A percentile compares a stretch with the other conserved stretches of the same genome.
phyloP scores from a whole-genome alignment of 2,797 vertebrate genomes.

The Fistularia commersonii region DNA sequence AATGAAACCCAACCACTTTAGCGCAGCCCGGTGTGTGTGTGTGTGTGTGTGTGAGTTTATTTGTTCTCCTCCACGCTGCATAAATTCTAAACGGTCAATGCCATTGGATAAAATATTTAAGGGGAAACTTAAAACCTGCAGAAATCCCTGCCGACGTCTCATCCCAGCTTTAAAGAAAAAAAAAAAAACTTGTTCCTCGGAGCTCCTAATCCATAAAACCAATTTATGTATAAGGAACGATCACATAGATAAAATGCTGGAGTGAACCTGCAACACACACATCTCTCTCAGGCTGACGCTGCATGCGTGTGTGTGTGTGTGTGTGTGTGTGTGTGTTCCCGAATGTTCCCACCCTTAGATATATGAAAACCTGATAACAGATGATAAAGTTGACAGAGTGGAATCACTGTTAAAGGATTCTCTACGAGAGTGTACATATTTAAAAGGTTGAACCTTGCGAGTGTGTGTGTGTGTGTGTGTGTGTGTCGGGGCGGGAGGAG shows the following conservation, averaged over 20 bases:
- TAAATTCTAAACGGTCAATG: slow-evolving; percentile 19
- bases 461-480: slow-evolving; percentile 2
- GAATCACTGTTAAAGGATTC: slow-evolving; percentile 25
- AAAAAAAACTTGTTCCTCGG: slow-evolving; percentile 3
- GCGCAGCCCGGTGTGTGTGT: not conserved
- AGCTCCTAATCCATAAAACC: slow-evolving; percentile 11
- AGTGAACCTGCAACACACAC: no score
- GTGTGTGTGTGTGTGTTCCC: no score
- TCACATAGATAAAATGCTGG: not conserved
- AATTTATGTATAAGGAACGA: slow-evolving; percentile 10
- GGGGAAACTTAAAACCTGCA: slow-evolving; percentile 8
- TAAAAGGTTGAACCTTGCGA: slow-evolving; percentile 35
- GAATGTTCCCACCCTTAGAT: slow-evolving; percentile 2
- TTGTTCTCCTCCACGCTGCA: slow-evolving; percentile 8
- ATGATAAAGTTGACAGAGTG: slow-evolving; percentile 27
- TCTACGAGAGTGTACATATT: slow-evolving; percentile 21
- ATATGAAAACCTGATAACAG: slow-evolving; percentile 19
- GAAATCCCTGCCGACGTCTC: no score
- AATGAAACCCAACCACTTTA: not conserved
- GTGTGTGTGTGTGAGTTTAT: slow-evolving; percentile 4
- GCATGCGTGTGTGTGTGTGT: no score
- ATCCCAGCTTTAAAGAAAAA: no score
- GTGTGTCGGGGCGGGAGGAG: slow-evolving; percentile 34
- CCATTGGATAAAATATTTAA: slow-evolving; percentile 26
- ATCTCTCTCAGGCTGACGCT: no score